Percentiles rank a stretch among this genome's conserved stretches.
Evolutionary conservation across 2,888 invertebrate genomes (phyloP).

Genomic region (Cecidostiba fungosa): DNA sequence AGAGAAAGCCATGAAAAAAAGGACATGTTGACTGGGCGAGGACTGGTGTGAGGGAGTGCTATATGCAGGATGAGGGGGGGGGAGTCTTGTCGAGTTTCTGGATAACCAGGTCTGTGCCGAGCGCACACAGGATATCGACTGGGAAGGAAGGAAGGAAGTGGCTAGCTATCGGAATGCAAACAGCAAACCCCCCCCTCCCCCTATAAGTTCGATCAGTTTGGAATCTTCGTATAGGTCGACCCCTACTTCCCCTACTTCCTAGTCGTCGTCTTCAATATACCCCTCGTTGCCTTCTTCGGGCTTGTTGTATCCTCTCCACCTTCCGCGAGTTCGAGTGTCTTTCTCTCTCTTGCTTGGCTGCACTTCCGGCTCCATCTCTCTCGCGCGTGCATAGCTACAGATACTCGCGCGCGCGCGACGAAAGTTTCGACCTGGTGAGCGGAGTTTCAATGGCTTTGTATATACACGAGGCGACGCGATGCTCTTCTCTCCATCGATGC

Average conservation of each 20-base stretch:
- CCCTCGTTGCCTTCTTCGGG: conserved; percentile 7
- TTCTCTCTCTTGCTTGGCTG: background rate
- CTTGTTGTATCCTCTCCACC: conserved; percentile 23
- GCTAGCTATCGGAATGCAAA: conserved; percentile 72
- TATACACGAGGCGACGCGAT: conserved; percentile 23
- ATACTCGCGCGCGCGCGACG: background rate
- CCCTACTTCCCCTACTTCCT: background rate
- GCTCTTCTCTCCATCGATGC: conserved; percentile 33
- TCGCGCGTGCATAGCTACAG: conserved; percentile 14
- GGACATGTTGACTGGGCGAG: conserved; percentile 25
- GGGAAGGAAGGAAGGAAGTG: conserved; percentile 64
- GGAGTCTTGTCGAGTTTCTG: conserved; percentile 47
- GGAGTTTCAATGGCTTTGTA: conserved; percentile 62
- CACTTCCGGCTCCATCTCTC: conserved; percentile 27
- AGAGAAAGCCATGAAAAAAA: conserved; percentile 26
- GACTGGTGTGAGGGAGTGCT: background rate
- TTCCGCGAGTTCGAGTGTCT: background rate
- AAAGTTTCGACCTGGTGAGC: conserved; percentile 45
- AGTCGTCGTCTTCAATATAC: background rate
- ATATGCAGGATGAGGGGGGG: background rate
- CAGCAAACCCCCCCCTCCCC: conserved; percentile 63
- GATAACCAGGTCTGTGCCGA: conserved; percentile 40
- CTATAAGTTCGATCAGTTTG: conserved; percentile 58
- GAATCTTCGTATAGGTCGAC: conserved; percentile 46
- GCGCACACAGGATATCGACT: conserved; percentile 41